Evolutionary conservation across 2,888 invertebrate species (phyloP).

Genomic region (Microdon myrmicae): DNA sequence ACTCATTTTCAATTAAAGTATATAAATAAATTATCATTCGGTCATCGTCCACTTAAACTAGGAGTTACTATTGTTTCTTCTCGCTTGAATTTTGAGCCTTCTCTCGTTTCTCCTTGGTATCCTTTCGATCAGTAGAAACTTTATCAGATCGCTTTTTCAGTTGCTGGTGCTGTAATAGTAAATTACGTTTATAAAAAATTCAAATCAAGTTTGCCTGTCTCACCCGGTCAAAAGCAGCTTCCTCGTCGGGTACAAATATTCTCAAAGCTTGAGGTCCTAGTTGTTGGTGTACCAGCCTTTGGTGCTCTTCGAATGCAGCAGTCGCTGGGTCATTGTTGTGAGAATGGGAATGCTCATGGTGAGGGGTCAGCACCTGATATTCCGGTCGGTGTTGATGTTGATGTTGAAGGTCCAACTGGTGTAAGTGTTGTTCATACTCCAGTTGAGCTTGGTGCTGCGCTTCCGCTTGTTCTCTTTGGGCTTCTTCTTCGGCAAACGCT

Average conservation of each 20-base stretch:
- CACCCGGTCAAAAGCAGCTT: constrained; percentile 57
- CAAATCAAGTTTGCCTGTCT: constrained; percentile 1
- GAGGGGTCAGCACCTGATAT: constrained; percentile 16
- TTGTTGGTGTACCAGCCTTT: constrained; percentile 61
- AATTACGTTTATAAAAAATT: background rate
- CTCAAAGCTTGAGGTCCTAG: constrained; percentile 63
- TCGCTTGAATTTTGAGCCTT: no score
- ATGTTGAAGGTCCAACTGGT: constrained; percentile 34
- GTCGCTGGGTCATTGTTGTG: constrained; percentile 55
- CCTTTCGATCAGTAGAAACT: constrained; percentile 54
- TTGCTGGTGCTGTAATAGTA: constrained; percentile 57
- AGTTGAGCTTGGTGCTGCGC: constrained; percentile 59
- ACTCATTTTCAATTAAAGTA: no score
- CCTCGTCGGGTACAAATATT: constrained; percentile 69
- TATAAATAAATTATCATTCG: no score
- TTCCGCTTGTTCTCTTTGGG: constrained; percentile 59
- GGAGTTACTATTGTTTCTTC: no score
- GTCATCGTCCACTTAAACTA: no score
- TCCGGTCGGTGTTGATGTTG: constrained; percentile 16
- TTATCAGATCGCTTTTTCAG: constrained; percentile 57
- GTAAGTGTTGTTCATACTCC: constrained; percentile 53
- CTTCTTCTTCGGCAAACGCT: constrained; percentile 62
- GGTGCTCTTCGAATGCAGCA: constrained; percentile 62
- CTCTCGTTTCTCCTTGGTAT: constrained; percentile 35
- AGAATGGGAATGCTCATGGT: constrained; percentile 17